Base-by-base conservation (phyloP, 2,888 invertebrate species). In the Julus scandinavius region DNA sequence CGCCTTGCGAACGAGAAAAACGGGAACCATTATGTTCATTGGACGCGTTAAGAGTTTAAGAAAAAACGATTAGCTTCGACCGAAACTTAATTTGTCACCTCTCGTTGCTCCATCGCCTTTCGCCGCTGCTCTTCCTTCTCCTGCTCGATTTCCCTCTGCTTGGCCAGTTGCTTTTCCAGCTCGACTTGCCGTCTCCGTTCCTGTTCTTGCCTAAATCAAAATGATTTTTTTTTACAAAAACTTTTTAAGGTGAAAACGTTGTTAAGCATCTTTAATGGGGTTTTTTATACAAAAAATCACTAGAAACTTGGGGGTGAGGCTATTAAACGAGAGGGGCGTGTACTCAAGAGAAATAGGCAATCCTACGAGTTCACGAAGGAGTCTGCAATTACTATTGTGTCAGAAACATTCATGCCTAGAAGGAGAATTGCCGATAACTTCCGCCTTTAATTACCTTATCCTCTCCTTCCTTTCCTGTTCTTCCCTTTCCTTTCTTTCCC, bases 401-500 rank as follows among this genome's bases (percentile, higher is more conserved):
- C 29, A 29, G 29, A 29, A 29, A 29, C 29, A 29, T 29, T 29
- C 1, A 29, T 29, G 29, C 29, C 29, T 29, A 29, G 29, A 29
- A 29, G 29, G 29, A 29, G 29, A 29, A 29, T 29, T 29, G 29
- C 29, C 29, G 29, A 1, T 29, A 29, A 29, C 29, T 29, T 29
- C 29, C 29, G 29, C 29, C 29, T 29, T 29, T 15, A 29, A 88
- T 89, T 41, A 90, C 90, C 85, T 88, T 72, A 89, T 90, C 87
- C 88, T 90, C 93, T 98, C 97, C 90, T 95, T 94, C 92, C 96
- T 95, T 87, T 98, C 97, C 4, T 95, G 94, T 91, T 99, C 98
- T 91, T 98, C 98, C 13, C 97, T 94, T 92, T 97, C 98, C 92
- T 98, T 98, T 3, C 97, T 94, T 91, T 99, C 98, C 45, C 98